Percentiles rank a stretch among this genome's conserved stretches.
These are phyloP conservation scores for Hypotaenidia okinawae DNA, from an alignment of 2,797 vertebrate genomes.

Conservation along the genomic window DNA sequence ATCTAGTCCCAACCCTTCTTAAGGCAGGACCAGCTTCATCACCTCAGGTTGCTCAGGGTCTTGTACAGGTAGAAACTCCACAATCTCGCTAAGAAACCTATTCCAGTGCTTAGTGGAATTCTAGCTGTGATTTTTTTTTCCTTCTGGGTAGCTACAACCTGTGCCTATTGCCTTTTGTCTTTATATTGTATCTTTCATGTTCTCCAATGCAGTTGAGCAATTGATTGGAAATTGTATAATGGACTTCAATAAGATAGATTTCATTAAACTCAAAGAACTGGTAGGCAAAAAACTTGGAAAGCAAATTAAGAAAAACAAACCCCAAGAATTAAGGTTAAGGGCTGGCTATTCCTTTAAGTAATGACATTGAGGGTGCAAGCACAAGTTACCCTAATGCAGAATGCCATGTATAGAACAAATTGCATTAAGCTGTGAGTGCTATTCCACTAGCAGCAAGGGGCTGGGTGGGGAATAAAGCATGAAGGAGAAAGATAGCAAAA, in stretches of 20 bases:
- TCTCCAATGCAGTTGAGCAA: neutral
- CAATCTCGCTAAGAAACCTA: neutral
- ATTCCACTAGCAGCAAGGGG: neutral
- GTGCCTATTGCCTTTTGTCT: neutral
- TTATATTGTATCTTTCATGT: neutral
- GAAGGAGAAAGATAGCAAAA: neutral
- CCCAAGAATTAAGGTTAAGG: neutral
- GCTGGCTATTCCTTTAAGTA: neutral
- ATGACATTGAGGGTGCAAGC: neutral
- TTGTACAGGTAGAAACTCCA: neutral
- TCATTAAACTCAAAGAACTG: neutral
- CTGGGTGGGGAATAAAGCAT: neutral
- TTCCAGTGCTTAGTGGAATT: accelerated
- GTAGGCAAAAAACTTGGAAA: neutral
- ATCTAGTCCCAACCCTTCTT: neutral
- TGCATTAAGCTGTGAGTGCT: neutral
- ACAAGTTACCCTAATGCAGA: neutral
- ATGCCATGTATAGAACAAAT: neutral
- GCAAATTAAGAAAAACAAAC: neutral
- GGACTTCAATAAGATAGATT: neutral
- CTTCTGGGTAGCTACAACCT: neutral
- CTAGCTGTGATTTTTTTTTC: neutral
- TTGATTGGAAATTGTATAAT: neutral
- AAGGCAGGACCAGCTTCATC: neutral
- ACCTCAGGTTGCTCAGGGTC: neutral